Evolutionary conservation across 2,797 vertebrate genomes (phyloP), one percentile per base, ranked within the genome.

Genomic region (Rhodeus uyekii): DNA sequence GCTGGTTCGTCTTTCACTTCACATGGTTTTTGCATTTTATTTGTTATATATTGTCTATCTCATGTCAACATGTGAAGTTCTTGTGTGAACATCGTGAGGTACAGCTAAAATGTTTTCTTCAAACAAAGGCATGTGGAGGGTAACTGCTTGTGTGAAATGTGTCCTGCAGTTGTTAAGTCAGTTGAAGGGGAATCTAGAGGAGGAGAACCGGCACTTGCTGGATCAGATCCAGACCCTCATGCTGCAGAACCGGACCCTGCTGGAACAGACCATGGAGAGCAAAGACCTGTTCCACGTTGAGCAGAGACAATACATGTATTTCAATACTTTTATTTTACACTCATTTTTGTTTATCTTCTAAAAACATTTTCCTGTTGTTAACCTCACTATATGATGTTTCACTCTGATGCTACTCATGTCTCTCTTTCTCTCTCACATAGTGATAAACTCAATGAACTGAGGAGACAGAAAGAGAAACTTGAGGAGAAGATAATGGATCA

Each of bases 401-500:
- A 71, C 24, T 75, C n/a, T 18, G 13, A 22, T 63, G 16, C 24
- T 24, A 39, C n/a, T n/a, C n/a, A n/a, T 18, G 1, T 13, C 6
- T 48, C 13, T 44, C 42, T 44, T 10, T 24, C 7, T 16, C 6
- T 38, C 13, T 38, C 19, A 6, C 71, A 9, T 32, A 99, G 98
- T 90, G 97, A 99, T 94, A 99, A 99, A 65, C 91, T 99, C 67
- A 99, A 99, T 84, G 98, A 99, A 89, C 92, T 99, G 85, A 95
- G 98, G 90, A 94, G 98, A 82, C 98, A 99, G 90, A 99, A 99
- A 88, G 98, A 99, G 91, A 99, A 99, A 88, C 90, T 99, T 85
- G 98, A 99, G 91, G 98, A 99, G 93, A 99, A 99, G 93, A 99
- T 99, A 86, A 99, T 99, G 98, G 98, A 99, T 92, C 98, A 99